Base-by-base conservation (phyloP, 1,140 invertebrate genomes). In the Limonius californicus region DNA sequence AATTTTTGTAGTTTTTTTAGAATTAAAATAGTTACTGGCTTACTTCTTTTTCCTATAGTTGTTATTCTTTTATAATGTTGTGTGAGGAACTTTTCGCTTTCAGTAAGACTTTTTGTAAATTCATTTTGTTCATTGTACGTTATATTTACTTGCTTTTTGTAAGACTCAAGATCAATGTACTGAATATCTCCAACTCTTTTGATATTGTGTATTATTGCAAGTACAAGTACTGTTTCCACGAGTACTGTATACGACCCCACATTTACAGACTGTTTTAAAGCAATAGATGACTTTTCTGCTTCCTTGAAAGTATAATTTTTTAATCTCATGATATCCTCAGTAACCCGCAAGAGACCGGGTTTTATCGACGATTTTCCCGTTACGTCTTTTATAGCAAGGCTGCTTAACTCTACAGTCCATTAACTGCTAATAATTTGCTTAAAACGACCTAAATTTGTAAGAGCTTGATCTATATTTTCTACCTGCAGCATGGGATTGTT, bases 381-480 rank as follows among this genome's bases (percentile, higher is more conserved):
- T 45, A 68, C 32, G 61, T 66, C 54, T 68, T 65, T 68, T 7
- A 68, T 27, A 18, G 66, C 66, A 18, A 69, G 27, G 55, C 63
- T 66, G 8, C 63, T 59, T 12, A 68, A 32, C 55, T 69, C 68
- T 6, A 56, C 39, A 32, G 61, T 63, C 63, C 68, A 69, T 14
- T 69, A 60, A 39, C 20, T 61, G 35, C 57, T 39, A 23, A 68
- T 57, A 47, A 69, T 21, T 43, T 65, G 35, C 57, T 58, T 68
- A 16, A 68, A 42, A 19, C 63, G 50, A 58, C 63, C 64, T 15
- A 61, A 32, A 32, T 32, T 11, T 32, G 27, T 32, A 32, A 32
- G 11, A 32, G 27, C 59, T 20, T 67, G 39, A 53, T 59, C 59
- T n/a, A n/a, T n/a, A n/a, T n/a, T n/a, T n/a, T n/a, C 18, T 59